These are phyloP conservation scores for Hippocampus mohnikei DNA, from an alignment of 2,113 vertebrate genomes.

Conservation along the genomic window DNA sequence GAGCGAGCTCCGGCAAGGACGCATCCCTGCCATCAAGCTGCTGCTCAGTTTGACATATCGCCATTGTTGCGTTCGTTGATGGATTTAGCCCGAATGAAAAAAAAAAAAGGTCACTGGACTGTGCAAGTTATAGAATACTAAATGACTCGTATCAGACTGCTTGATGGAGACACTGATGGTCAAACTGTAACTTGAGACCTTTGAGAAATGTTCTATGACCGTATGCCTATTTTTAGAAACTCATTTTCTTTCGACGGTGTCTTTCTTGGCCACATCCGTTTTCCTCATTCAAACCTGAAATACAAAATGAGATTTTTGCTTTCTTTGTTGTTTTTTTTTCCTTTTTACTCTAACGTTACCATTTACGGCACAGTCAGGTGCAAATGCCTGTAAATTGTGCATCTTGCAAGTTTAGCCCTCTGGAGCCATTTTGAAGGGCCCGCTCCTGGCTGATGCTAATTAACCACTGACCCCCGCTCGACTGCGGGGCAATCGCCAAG, in stretches of 20 bases:
- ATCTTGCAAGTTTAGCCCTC: background rate
- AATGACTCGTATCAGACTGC: constrained; percentile 7
- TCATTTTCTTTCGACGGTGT: background rate
- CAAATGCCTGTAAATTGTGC: background rate
- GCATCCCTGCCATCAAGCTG: background rate
- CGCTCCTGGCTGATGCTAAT: background rate
- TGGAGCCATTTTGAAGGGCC: background rate
- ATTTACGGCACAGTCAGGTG: background rate
- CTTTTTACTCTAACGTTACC: background rate
- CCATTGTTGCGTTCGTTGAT: background rate
- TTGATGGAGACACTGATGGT: constrained; percentile 22
- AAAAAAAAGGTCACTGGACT: background rate
- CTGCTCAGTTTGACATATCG: background rate
- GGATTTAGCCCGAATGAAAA: constrained; percentile 1
- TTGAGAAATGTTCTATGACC: constrained; percentile 23
- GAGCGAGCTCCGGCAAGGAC: background rate
- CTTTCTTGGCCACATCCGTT: background rate
- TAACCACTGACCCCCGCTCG: background rate
- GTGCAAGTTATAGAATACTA: background rate
- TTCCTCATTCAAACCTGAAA: constrained; percentile 1
- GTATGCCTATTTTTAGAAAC: constrained; percentile 12
- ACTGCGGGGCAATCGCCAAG: background rate
- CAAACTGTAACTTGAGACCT: constrained; percentile 31
- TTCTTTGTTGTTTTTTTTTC: background rate
- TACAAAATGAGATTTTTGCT: background rate